Evolutionary conservation across 2,113 vertebrate genomes (phyloP), one percentile per base, ranked within the genome.

Genomic region (Gallinago paraguaiae): DNA sequence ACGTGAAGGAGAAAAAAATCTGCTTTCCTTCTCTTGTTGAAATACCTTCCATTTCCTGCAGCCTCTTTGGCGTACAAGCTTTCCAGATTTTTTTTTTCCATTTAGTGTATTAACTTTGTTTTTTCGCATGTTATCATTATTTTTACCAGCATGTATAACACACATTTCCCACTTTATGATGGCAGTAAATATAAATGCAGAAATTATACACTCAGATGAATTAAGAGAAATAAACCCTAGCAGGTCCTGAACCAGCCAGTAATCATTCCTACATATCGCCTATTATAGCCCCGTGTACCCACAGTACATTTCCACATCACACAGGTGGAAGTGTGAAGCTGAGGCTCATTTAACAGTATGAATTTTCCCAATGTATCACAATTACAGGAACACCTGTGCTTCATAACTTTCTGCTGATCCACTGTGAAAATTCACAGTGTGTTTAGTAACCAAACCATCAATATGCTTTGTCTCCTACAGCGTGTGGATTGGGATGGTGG

Each of bases 371-470:
- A 59, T 96, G 92, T 97, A 97, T 98, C 94, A 96, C 97, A 97
- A 96, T 97, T 98, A 97, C 87, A 97, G 92, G 97, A 97, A 96
- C 97, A 98, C 97, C 98, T 98, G 97, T 97, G 96, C 95, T 97
- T 97, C 94, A 97, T 96, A 97, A 96, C 88, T 93, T 97, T 98
- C 92, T 97, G 91, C 92, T 96, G 97, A 97, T 97, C 95, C 46
- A 57, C 87, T 97, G 96, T 96, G 97, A 97, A 97, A 98, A 95
- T 96, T 95, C 92, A 53, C 89, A 79, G 76, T 59, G 56, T 79
- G 86, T 92, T 97, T 89, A 95, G 91, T 94, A 96, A 95, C 93
- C 13, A 37, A 86, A 86, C 82, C 95, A 96, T 91, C 94, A 92
- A 82, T 93, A 89, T 31, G 85, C 78, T 92, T 95, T 95, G 65